Evolutionary conservation across 2,113 vertebrate species (phyloP), one percentile per base, ranked within the genome.

Genomic region (Brachyistius frenatus): DNA sequence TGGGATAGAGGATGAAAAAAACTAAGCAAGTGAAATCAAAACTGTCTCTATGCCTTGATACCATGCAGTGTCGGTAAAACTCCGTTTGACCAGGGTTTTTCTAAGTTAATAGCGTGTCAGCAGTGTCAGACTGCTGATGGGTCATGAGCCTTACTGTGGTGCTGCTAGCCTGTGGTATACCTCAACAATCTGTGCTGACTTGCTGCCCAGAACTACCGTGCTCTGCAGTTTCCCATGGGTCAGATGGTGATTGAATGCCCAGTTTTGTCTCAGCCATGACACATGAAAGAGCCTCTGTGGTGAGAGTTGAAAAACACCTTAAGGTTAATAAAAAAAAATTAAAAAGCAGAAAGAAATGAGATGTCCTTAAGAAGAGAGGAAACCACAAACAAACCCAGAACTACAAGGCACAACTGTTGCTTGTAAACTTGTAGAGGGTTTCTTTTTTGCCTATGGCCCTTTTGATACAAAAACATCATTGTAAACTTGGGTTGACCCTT

Each of bases 201-300:
- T 66, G 64, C 84, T 88, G 90, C 84, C 73, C 88, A 90, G 74
- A 86, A 85, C 78, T 58, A 73, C 74, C 1, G 15, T 32, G 54
- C 69, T 71, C 64, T 69, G 79, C 86, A 81, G 54, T 89, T 72
- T 91, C 84, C 80, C 84, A 75, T 86, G 80, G 84, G 81, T 78
- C 54, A 67, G 71, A 60, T 23, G 54, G 81, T 78, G 86, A 86
- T 89, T 90, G 87, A 88, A 85, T 79, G 78, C 70, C 69, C 56
- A 54, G 78, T 86, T 92, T 81, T 78, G 62, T 77, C 84, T 88
- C 63, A 46, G 64, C 78, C 60, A 47, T 55, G 53, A 78, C 76
- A 89, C 90, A 87, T 93, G 76, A 93, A 91, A 86, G 88, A 83
- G 63, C 64, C 77, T 87, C 80, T 93, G 88, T 91, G 85, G 41